Conservation (phyloP, 1,140 invertebrate species). For the Papilio glaucus region DNA sequence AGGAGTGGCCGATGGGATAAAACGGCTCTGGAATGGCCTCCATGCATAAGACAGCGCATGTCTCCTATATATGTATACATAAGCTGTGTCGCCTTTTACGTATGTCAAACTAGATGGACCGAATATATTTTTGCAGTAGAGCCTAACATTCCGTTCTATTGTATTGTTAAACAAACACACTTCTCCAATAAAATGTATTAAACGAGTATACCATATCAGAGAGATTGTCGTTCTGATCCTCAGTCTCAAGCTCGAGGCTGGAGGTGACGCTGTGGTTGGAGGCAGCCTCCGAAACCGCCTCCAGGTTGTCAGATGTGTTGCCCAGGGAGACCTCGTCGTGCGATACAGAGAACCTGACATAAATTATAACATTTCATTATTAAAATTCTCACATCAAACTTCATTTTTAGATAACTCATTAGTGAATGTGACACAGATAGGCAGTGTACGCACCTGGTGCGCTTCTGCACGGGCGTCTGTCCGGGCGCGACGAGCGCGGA, state of each 20-base stretch:
- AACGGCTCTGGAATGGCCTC: no score
- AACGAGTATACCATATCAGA: slow-evolving; percentile 91
- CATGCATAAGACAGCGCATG: no score
- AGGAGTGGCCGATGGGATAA: no score
- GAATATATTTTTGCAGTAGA: background rate
- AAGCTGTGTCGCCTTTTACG: no score
- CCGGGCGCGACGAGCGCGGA: slow-evolving; percentile 54
- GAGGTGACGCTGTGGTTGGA: slow-evolving; percentile 98
- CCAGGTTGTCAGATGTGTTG: slow-evolving; percentile 96
- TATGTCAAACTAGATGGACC: no score
- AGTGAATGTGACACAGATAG: background rate
- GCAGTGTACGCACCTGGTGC: slow-evolving; percentile 64
- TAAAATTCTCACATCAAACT: no score
- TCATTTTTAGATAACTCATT: no score
- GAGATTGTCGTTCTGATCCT: slow-evolving; percentile 95
- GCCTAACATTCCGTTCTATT: background rate
- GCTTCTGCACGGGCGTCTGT: slow-evolving; percentile 67
- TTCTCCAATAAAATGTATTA: no score
- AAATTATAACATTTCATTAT: background rate
- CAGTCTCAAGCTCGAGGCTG: slow-evolving; percentile 93
- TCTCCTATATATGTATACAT: no score
- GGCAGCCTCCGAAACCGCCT: slow-evolving; percentile 96
- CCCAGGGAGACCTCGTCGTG: slow-evolving; percentile 94
- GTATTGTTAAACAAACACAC: no score
- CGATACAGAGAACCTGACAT: slow-evolving; percentile 90